Evolutionary conservation across 2,113 vertebrate species (phyloP), one percentile per base, ranked within the genome.

Genomic region (Rostratula benghalensis): DNA sequence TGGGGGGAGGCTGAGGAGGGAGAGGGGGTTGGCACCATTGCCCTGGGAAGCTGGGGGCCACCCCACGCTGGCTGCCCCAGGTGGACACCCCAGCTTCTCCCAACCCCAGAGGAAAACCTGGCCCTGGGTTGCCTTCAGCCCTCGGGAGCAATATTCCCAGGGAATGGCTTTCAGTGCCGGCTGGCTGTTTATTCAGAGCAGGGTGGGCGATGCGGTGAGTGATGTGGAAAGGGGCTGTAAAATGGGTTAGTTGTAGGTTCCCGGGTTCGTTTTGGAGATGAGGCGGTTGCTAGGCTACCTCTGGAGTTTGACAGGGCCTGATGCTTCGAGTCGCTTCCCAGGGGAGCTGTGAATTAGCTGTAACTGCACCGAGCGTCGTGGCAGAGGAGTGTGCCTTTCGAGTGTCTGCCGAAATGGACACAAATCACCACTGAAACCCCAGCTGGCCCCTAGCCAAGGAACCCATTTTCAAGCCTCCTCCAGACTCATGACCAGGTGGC

Each of bases 241-340:
- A 97, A 95, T 5, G 83, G 96, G 96, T 93, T 94, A 96, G 92
- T 8, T 53, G 84, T 59, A 83, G 96, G 96, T 64, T 91, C 83
- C 2, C 8, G 93, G 85, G 97, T 89, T 97, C 93, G n/a, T 91
- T 61, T 53, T 4, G 90, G 56, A 93, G 95, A 91, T 2, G 67
- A 84, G 83, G 94, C 57, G 31, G 92, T 57, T 97, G 97, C 97
- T 98, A 98, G 97, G 98, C 95, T 97, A 98, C 98, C 97, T 97
- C 96, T 75, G 87, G 96, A 97, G 96, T 93, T 78, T 68, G 95
- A 93, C 97, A 97, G 96, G 97, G 90, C 96, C 88, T 19, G 95
- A 96, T 95, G 96, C 96, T 96, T 81, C 6, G 3, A 93, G 97
- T 20, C 4, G 19, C 90, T 93, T 97, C 97, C 96, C 97, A 82